Conservation (phyloP, 2,888 invertebrate genomes). For the Bugula neritina region DNA sequence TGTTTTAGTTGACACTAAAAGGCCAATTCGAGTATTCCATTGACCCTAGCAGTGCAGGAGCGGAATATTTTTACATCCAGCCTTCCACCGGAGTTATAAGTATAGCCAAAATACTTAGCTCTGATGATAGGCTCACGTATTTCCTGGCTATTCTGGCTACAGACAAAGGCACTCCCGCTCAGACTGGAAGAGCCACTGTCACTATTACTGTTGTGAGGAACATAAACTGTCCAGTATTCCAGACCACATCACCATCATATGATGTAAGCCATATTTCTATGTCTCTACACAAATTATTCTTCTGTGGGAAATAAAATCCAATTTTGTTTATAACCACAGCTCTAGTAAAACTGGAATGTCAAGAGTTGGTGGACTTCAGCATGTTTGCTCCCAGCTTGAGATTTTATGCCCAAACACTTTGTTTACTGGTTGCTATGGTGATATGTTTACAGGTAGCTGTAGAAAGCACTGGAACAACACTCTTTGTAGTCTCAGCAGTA, state of each 20-base stretch:
- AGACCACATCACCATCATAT: background rate
- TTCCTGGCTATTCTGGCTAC: constrained; percentile 33
- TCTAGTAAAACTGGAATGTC: no score
- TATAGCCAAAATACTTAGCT: constrained; percentile 35
- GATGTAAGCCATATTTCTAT: background rate
- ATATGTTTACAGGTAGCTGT: background rate
- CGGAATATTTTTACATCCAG: constrained; percentile 40
- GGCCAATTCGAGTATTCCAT: constrained; percentile 15
- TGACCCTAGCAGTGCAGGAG: constrained; percentile 28
- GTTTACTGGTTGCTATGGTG: no score
- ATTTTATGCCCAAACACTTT: no score
- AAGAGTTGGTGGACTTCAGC: no score
- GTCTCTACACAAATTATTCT: no score
- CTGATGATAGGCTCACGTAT: constrained; percentile 25
- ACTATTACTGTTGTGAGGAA: constrained; percentile 32
- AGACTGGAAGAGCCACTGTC: constrained; percentile 33
- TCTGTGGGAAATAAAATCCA: no score
- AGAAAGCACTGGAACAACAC: background rate
- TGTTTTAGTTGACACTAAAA: background rate
- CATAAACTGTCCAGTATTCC: constrained; percentile 12
- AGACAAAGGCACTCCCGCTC: constrained; percentile 34
- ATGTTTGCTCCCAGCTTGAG: no score
- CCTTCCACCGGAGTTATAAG: constrained; percentile 40
- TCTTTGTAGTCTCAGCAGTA: background rate
- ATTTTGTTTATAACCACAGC: no score